These are phyloP conservation scores for Nineta flava DNA, from an alignment of 2,888 invertebrate species.

Conservation along the genomic window DNA sequence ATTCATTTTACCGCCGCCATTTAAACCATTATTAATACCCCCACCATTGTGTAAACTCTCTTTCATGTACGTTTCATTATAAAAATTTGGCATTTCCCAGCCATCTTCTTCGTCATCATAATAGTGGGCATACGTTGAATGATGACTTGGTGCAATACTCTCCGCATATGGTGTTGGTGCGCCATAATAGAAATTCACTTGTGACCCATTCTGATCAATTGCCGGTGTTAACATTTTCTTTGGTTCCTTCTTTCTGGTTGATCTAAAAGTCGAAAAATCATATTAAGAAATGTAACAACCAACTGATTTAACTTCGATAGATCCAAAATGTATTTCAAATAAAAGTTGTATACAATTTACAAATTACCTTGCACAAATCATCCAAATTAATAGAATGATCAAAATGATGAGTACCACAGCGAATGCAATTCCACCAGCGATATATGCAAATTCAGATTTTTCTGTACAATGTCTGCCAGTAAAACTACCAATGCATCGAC, in stretches of 20 bases:
- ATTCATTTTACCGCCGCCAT: conserved; percentile 69
- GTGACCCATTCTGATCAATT: conserved; percentile 81
- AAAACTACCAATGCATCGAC: conserved; percentile 82
- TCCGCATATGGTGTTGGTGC: conserved; percentile 90
- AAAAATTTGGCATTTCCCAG: conserved; percentile 96
- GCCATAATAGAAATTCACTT: conserved; percentile 92
- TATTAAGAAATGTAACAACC: background rate
- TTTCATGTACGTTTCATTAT: conserved; percentile 93
- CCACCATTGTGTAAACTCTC: conserved; percentile 76
- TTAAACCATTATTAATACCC: conserved; percentile 9
- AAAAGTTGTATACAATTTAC: background rate
- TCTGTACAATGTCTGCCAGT: conserved; percentile 78
- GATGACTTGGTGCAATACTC: conserved; percentile 88
- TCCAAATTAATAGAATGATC: conserved; percentile 86
- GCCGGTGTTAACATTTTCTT: conserved; percentile 82
- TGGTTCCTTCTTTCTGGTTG: conserved; percentile 76
- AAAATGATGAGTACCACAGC: conserved; percentile 88
- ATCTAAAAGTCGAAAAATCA: conserved; percentile 29
- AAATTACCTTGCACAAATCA: conserved; percentile 78
- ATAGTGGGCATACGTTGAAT: conserved; percentile 89
- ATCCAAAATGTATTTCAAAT: background rate
- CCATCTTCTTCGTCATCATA: conserved; percentile 93
- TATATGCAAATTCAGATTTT: conserved; percentile 90
- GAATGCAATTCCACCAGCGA: conserved; percentile 85
- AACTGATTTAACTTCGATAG: background rate